Evolutionary conservation across 2,888 invertebrate genomes (phyloP).

Genomic region (Malacosoma neustria): DNA sequence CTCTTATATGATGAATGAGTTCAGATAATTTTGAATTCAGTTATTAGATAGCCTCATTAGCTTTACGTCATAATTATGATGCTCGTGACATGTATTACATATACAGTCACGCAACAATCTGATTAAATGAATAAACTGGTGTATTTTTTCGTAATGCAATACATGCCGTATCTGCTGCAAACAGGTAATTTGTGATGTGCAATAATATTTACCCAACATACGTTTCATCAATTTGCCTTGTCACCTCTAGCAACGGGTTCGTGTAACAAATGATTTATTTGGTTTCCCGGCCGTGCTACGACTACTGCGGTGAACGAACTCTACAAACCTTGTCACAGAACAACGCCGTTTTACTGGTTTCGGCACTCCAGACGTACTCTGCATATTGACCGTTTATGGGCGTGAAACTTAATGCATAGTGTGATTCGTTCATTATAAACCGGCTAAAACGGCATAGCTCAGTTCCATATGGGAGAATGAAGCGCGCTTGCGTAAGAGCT

Average conservation of each 20-base stretch:
- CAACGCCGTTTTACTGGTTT: constrained; percentile 56
- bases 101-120: neutral
- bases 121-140: too few relatives aligned
- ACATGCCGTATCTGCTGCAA: constrained; percentile 5
- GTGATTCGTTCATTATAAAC: constrained; percentile 10
- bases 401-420: constrained; percentile 30
- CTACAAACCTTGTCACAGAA: constrained; percentile 63
- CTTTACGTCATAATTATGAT: too few relatives aligned
- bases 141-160: too few relatives aligned
- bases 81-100: neutral
- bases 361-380: constrained; percentile 41
- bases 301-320: constrained; percentile 66
- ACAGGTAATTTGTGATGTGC: constrained; percentile 12
- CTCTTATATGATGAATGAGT: too few relatives aligned
- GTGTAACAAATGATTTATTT: constrained; percentile 55
- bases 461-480: neutral
- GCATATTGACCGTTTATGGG: constrained; percentile 31
- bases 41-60: too few relatives aligned
- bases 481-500: neutral
- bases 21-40: too few relatives aligned
- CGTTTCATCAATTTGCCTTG: constrained; percentile 37
- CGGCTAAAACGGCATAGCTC: constrained; percentile 1
- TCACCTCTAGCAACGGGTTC: constrained; percentile 28
- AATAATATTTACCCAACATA: constrained; percentile 20
- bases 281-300: constrained; percentile 29